These are phyloP conservation scores for Onthophagus sagittarius DNA, from an alignment of 2,888 invertebrate species.

Conservation along the genomic window DNA sequence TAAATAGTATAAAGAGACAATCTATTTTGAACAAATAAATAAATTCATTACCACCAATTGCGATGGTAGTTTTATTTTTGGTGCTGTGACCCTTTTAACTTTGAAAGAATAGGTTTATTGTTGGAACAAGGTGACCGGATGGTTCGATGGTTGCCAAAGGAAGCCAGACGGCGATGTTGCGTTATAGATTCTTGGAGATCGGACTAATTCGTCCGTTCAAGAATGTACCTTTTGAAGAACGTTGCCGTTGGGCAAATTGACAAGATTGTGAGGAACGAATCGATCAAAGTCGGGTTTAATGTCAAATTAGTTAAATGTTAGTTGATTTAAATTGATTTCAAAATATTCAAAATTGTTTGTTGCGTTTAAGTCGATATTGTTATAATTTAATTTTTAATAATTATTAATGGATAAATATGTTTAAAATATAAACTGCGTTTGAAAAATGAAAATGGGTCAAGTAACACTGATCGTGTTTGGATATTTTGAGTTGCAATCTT, in stretches of 20 bases:
- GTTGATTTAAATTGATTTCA: neutral
- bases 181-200: neutral
- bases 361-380: too few species aligned
- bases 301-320: neutral
- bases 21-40: neutral
- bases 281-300: constrained; percentile 28
- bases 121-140: neutral
- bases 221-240: neutral
- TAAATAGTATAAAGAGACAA: neutral
- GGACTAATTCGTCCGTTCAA: neutral
- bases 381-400: too few species aligned
- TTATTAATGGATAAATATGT: too few species aligned
- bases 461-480: too few species aligned
- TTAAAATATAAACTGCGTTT: too few species aligned
- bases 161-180: neutral
- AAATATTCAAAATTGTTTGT: neutral
- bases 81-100: neutral
- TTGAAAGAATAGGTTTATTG: neutral
- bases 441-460: too few species aligned
- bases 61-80: neutral
- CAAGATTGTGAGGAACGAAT: constrained; percentile 52
- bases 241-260: constrained; percentile 64
- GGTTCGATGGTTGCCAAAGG: neutral
- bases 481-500: too few species aligned
- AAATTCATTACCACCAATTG: neutral